Base-by-base conservation (phyloP, 2,797 vertebrate species). In the Echeneis naucrates region DNA sequence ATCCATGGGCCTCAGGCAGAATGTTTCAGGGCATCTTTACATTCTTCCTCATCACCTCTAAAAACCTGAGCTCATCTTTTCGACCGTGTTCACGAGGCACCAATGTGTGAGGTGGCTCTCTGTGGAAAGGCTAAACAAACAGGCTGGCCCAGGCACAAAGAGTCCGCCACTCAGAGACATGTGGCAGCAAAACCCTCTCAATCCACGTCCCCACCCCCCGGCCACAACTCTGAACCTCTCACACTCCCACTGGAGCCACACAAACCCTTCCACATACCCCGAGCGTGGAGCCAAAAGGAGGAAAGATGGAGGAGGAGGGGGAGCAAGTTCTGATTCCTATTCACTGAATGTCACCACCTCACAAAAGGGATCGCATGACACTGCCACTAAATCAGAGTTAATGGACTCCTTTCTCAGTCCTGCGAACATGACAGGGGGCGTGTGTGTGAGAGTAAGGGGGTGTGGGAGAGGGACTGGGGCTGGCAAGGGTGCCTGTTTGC, bases 371-470 rank as follows among this genome's bases (percentile, higher is more conserved):
- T 90, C 45, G 80, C 90, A 90, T 92, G 91, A 93, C 92, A 93
- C 87, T 82, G 92, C 85, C 90, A 85, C 91, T 94, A 95, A 94
- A 94, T 92, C 92, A 92, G 85, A 93, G 92, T 93, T 94, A 95
- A 95, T 94, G 92, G 94, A 94, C 92, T 93, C 83, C 78, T 94
- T 94, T 93, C 90, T 90, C 91, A 92, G 88, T 86, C 78, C 87
- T 60, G 74, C 61, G 77, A 87, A 92, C 92, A 92, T 92, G 92
- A 93, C 90, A 91, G 90, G 92, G 90, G 91, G 90, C 83, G 90
- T 93, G 89, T 86, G 86, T 79, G 88, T 75, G 80, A 78, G 80
- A 81, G 78, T 55, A 30, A 80, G 50, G 75, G 79, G 67, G 80
- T 79, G 87, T 82, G 78, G 58, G 77, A 77, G 75, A 32, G 54